Evolutionary conservation across 1,140 invertebrate species (phyloP), one percentile per base, ranked within the genome.

Genomic region (Ceratoteleas bidentatus): DNA sequence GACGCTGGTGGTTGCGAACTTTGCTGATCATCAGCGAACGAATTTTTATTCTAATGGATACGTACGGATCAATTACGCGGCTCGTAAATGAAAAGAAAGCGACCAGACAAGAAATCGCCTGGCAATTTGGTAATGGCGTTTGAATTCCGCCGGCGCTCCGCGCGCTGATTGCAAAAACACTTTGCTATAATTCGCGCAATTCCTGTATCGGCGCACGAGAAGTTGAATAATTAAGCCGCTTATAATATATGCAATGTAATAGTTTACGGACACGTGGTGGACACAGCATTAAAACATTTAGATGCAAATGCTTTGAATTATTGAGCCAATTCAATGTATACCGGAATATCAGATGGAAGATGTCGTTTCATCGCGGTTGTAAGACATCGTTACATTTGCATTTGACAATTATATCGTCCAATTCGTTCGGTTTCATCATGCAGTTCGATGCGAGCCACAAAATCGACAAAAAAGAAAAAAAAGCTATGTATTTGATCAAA

Each of bases 261-360:
- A 62, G 69, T 47, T 73, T 64, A 64, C 10, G 49, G 64, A 73
- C 69, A 73, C 69, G 52, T 56, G 52, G 69, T 73, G 69, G 69
- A 73, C 60, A 64, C 6, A 56, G 47, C 36, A 43, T 70, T 70
- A 43, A 57, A 32, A 74, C 70, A 65, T 74, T 74, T 65, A 45
- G 60, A 74, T 74, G 70, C 70, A 64, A 74, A 74, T 74, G 52
- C 70, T 9, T 15, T 57, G 58, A 73, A 64, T 64, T 54, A 73
- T 73, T 62, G 56, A 64, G 49, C 38, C 32, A 65, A 74, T 74
- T 64, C 6, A 47, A 62, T 72, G 34, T 45, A 8, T 16, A 54
- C 15, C 10, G 14, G 15, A 43, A 53, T 54, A 34, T 61, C 68
- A 58, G 10, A 49, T 50, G 43, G 36, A 10, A 45, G 33, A 36